Evolutionary conservation across 2,888 invertebrate genomes (phyloP).

Genomic region (Dynastes tityus): DNA sequence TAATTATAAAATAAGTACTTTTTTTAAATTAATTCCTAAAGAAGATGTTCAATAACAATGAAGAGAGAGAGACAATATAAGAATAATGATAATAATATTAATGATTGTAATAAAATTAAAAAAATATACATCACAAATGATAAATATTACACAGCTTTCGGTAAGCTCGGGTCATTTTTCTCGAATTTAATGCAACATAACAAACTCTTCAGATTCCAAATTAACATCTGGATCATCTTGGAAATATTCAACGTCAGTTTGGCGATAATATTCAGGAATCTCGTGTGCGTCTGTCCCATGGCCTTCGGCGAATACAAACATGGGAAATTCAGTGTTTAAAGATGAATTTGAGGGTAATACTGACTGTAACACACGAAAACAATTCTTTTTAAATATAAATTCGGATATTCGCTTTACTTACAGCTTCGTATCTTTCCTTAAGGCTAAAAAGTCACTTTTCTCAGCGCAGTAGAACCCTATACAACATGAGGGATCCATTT

Average conservation of each 20-base stretch:
- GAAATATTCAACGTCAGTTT: slow-evolving; percentile 64
- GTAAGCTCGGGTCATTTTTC: background rate
- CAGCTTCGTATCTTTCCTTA: slow-evolving; percentile 79
- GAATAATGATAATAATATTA: too few species aligned
- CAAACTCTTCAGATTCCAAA: slow-evolving; percentile 83
- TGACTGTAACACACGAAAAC: slow-evolving; percentile 11
- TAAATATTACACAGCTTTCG: background rate
- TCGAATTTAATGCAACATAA: slow-evolving; percentile 59
- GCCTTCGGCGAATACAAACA: slow-evolving; percentile 87
- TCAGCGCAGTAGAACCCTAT: slow-evolving; percentile 90
- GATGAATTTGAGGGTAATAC: slow-evolving; percentile 29
- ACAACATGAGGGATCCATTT: slow-evolving; percentile 95
- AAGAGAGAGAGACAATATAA: slow-evolving; percentile 6
- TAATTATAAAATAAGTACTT: slow-evolving; percentile 37
- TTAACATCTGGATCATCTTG: slow-evolving; percentile 75
- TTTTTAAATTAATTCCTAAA: slow-evolving; percentile 14
- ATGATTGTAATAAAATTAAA: background rate
- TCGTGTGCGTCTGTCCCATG: slow-evolving; percentile 73
- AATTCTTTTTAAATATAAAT: background rate
- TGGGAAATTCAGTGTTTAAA: slow-evolving; percentile 79
- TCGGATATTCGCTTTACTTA: slow-evolving; percentile 67
- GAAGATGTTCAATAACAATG: too few species aligned
- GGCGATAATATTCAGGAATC: slow-evolving; percentile 58
- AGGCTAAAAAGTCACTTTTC: slow-evolving; percentile 85
- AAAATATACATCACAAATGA: slow-evolving; percentile 26